Conservation (phyloP, 2,113 vertebrate genomes). For the Mus pahari region DNA sequence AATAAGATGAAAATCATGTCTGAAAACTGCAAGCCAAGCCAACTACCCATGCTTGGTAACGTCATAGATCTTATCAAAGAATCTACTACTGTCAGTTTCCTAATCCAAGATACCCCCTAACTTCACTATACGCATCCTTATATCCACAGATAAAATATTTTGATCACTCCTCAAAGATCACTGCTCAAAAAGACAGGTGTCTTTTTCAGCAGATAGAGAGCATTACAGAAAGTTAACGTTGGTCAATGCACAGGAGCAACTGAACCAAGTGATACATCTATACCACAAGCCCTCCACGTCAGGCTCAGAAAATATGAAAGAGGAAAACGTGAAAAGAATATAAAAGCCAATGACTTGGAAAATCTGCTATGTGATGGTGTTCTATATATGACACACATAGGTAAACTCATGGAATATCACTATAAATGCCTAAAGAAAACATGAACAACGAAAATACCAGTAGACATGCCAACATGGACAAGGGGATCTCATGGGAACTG, state of each 20-base stretch:
- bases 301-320: neutral
- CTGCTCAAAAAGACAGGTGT: neutral
- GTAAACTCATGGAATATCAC: neutral
- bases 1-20: neutral
- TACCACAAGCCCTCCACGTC: neutral
- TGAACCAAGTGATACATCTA: neutral
- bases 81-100: neutral
- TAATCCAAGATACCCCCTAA: neutral
- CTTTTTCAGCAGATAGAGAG: neutral
- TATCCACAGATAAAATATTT: neutral
- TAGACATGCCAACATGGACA: neutral
- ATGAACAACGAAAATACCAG: neutral
- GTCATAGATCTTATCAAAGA: neutral
- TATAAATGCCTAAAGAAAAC: neutral
- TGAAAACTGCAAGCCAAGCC: neutral
- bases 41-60: neutral
- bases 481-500: neutral
- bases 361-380: neutral
- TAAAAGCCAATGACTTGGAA: neutral
- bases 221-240: neutral
- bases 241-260: neutral
- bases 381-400: neutral
- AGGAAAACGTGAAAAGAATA: neutral
- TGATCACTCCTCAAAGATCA: neutral
- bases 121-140: neutral